phyloP scores from a whole-genome alignment of 53 echinoderm and acorn worm genomes.

The Holothuria scabra region DNA sequence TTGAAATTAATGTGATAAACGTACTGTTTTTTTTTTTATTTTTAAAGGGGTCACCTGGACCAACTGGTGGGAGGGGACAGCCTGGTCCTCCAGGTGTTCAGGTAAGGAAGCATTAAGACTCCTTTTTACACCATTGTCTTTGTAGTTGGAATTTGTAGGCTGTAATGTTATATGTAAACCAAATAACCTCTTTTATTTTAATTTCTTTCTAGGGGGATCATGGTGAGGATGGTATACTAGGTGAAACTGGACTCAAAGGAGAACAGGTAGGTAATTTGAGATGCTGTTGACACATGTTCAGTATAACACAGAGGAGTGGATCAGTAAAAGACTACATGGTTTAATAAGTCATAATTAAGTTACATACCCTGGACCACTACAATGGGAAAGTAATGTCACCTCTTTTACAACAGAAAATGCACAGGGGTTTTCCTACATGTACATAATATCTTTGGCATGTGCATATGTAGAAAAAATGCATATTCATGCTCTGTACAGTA shows the following conservation, averaged over 20 bases:
- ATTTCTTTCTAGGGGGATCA: conserved; percentile 16
- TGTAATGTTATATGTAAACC: not conserved
- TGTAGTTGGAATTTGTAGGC: not conserved
- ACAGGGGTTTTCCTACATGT: no score
- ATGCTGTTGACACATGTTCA: not conserved
- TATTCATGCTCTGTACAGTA: no score
- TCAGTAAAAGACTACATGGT: no score
- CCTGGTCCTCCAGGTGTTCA: conserved; percentile 19
- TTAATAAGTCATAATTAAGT: no score
- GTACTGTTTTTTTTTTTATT: not conserved
- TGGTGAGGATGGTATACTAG: conserved; percentile 12
- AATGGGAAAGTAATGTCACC: no score
- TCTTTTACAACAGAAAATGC: no score
- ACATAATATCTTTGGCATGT: no score
- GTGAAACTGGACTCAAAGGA: conserved; percentile 10
- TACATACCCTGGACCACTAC: no score
- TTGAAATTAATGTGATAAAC: not conserved
- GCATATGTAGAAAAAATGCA: no score
- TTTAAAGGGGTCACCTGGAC: conserved; percentile 6
- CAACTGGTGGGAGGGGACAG: not conserved
- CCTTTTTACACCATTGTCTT: not conserved
- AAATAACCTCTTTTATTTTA: not conserved
- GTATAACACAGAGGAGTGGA: not conserved
- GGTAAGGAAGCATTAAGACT: not conserved
- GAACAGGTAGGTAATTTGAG: conserved; percentile 21